A percentile compares a stretch with the other conserved stretches of the same genome.
Conservation (phyloP, 1,140 invertebrate species). For the Drosophila paulistorum region DNA sequence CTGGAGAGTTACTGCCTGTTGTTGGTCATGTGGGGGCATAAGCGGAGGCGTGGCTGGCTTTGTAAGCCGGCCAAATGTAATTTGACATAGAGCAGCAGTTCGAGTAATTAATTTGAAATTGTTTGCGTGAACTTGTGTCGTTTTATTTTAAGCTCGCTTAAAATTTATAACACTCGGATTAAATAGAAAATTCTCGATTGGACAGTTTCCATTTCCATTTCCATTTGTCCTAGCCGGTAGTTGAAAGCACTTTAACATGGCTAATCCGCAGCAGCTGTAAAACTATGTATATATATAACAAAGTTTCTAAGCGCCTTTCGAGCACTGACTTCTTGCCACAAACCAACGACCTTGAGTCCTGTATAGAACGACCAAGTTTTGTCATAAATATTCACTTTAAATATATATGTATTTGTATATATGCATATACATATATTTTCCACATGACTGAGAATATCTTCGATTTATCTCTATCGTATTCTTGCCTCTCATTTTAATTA, state of each 20-base stretch:
- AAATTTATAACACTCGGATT: conserved; percentile 63
- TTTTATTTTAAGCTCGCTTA: conserved; percentile 31
- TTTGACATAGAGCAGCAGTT: conserved; percentile 36
- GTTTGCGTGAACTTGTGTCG: conserved; percentile 26
- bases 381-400: conserved; percentile 48
- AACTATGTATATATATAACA: background rate
- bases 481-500: conserved; percentile 57
- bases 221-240: background rate
- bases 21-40: background rate
- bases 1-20: background rate
- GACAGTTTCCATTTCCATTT: conserved; percentile 7
- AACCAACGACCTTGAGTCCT: background rate
- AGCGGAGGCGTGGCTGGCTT: background rate
- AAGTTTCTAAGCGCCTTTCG: conserved; percentile 59
- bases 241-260: background rate
- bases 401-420: background rate
- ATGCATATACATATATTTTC: background rate
- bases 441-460: conserved; percentile 2
- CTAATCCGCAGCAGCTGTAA: background rate
- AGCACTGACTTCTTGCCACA: conserved; percentile 45
- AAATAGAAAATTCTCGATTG: conserved; percentile 35
- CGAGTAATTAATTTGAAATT: conserved; percentile 66
- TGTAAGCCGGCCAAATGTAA: conserved; percentile 46
- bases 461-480: conserved; percentile 26
- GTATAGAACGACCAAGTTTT: conserved; percentile 52